Conservation (phyloP, 2,113 vertebrate species). For the Cervus canadensis region DNA sequence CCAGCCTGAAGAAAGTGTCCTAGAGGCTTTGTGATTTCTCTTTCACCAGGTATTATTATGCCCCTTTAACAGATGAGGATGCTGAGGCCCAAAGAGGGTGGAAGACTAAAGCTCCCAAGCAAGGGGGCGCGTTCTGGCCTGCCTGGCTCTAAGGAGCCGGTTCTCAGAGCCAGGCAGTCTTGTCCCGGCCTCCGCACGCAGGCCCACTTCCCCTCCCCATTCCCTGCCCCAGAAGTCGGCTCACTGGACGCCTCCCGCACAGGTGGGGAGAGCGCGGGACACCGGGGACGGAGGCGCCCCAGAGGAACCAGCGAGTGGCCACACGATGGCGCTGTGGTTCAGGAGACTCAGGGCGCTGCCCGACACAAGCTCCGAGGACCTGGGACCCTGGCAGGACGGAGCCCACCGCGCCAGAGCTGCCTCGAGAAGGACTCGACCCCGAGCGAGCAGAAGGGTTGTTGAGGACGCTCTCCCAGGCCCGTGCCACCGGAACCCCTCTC, state of each 20-base stretch:
- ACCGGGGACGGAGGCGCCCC: background rate
- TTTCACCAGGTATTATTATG: background rate
- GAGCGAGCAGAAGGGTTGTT: background rate
- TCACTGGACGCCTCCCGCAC: rapidly evolving
- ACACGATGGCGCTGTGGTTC: slow-evolving; percentile 52
- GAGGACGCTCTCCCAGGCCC: background rate
- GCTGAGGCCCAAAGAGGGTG: background rate
- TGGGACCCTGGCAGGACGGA: background rate
- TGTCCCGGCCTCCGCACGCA: background rate
- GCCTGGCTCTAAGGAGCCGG: no score
- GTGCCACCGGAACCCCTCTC: background rate
- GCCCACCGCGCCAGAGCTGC: background rate
- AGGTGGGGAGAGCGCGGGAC: background rate
- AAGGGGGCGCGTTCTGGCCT: background rate
- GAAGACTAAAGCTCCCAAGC: background rate
- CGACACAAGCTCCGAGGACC: rapidly evolving
- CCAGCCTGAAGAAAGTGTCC: background rate
- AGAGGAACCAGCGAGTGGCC: background rate
- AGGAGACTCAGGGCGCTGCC: background rate
- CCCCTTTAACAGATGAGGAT: background rate
- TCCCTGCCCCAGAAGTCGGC: no score
- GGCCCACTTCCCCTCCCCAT: background rate
- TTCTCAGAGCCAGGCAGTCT: background rate
- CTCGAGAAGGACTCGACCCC: rapidly evolving
- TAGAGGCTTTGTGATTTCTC: background rate